These are phyloP conservation scores for Heliconius aoede DNA, from an alignment of 2,888 invertebrate genomes.

Conservation along the genomic window DNA sequence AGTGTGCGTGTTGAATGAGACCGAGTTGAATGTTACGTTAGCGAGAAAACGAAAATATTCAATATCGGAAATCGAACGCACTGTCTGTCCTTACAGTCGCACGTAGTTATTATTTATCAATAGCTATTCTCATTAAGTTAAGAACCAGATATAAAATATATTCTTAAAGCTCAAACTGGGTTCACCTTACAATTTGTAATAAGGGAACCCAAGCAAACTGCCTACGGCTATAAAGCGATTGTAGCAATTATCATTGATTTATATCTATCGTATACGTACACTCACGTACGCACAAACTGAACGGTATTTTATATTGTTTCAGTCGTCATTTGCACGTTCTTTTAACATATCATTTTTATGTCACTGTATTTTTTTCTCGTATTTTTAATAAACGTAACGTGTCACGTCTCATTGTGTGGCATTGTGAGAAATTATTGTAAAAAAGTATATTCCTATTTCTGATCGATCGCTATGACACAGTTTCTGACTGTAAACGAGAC, in stretches of 20 bases:
- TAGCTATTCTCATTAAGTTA: too few relatives aligned
- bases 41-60: too few relatives aligned
- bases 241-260: constrained; percentile 43
- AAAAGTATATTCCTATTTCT: neutral
- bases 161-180: neutral
- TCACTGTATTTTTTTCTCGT: constrained; percentile 47
- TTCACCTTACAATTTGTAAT: neutral
- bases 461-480: neutral
- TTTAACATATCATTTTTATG: constrained; percentile 61
- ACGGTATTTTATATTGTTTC: constrained; percentile 60
- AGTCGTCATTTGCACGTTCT: constrained; percentile 61
- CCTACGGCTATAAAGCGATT: constrained; percentile 35
- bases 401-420: constrained; percentile 5
- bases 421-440: constrained; percentile 1
- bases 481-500: too few relatives aligned
- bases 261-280: constrained; percentile 32
- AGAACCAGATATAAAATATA: neutral
- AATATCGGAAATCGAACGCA: too few relatives aligned
- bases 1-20: too few relatives aligned
- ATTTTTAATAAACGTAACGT: constrained; percentile 15
- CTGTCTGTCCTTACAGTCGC: too few relatives aligned
- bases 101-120: too few relatives aligned
- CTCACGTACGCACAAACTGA: constrained; percentile 55
- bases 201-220: neutral
- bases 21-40: too few relatives aligned